These are phyloP conservation scores for Rallus limicola DNA, from an alignment of 2,113 vertebrate genomes.

Conservation along the genomic window DNA sequence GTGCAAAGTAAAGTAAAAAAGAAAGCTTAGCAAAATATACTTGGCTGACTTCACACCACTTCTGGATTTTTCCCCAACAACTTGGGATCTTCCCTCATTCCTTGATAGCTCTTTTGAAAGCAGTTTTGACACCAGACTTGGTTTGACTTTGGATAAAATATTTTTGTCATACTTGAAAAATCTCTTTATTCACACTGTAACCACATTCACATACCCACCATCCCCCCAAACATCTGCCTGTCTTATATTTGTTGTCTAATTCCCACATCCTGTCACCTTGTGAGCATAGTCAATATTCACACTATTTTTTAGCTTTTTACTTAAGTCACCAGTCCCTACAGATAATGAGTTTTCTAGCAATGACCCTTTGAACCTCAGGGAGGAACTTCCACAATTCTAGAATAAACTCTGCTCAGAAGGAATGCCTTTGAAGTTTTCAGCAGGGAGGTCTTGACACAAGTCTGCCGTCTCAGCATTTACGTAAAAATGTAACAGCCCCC, in stretches of 20 bases:
- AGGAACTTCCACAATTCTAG: slow-evolving; percentile 9
- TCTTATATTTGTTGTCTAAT: not conserved
- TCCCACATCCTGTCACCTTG: not conserved
- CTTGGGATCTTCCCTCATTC: not conserved
- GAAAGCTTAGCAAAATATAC: not conserved
- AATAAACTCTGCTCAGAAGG: not conserved
- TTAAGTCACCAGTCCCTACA: not conserved
- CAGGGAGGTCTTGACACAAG: slow-evolving; percentile 15
- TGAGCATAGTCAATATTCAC: not conserved
- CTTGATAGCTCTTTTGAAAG: not conserved
- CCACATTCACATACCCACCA: not conserved
- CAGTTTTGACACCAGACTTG: not conserved
- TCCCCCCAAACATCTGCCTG: fast-evolving
- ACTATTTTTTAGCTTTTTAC: not conserved
- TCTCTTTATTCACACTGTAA: not conserved
- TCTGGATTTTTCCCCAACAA: not conserved
- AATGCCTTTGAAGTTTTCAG: slow-evolving; percentile 26
- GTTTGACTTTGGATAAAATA: not conserved
- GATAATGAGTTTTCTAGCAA: not conserved
- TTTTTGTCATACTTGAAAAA: not conserved
- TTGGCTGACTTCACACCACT: not conserved
- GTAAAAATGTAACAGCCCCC: not conserved
- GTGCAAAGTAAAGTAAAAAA: not conserved
- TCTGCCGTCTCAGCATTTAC: not conserved
- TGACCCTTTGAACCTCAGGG: not conserved